Conservation (phyloP, 2,113 vertebrate species). For the Aphelocoma coerulescens region DNA sequence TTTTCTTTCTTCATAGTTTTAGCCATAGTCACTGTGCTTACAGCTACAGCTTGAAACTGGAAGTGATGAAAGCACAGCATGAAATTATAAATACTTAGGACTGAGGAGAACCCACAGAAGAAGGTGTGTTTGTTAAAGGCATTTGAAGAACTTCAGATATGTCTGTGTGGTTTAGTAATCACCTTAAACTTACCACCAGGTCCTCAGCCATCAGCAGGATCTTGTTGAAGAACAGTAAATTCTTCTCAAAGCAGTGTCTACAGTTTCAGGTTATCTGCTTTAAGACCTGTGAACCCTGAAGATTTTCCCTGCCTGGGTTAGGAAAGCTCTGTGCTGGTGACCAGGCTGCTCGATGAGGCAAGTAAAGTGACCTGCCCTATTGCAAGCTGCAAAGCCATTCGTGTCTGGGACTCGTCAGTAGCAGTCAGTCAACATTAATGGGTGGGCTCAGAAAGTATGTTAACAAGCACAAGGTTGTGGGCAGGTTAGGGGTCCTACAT, state of each 20-base stretch:
- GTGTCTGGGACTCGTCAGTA: fast-evolving
- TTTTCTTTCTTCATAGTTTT: not conserved
- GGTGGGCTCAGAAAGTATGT: not conserved
- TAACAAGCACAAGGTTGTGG: not conserved
- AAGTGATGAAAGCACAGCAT: not conserved
- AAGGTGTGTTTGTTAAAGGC: conserved; percentile 20
- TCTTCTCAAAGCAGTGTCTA: not conserved
- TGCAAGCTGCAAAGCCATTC: not conserved
- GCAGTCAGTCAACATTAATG: not conserved
- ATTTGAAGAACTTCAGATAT: conserved; percentile 45
- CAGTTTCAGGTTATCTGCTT: not conserved
- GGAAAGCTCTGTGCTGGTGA: not conserved
- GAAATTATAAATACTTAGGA: conserved; percentile 25
- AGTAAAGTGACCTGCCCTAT: not conserved
- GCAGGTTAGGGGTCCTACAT: not conserved
- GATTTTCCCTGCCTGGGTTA: not conserved
- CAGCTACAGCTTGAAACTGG: not conserved
- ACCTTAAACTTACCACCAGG: not conserved
- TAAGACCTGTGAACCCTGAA: not conserved
- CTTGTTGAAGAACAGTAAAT: not conserved
- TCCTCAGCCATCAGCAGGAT: not conserved
- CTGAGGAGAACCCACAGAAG: not conserved
- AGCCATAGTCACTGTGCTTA: not conserved
- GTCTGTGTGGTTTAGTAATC: not conserved
- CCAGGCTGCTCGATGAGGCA: not conserved